These are phyloP conservation scores for Schizotus pectinicornis DNA, from an alignment of 2,888 invertebrate species.

Conservation along the genomic window DNA sequence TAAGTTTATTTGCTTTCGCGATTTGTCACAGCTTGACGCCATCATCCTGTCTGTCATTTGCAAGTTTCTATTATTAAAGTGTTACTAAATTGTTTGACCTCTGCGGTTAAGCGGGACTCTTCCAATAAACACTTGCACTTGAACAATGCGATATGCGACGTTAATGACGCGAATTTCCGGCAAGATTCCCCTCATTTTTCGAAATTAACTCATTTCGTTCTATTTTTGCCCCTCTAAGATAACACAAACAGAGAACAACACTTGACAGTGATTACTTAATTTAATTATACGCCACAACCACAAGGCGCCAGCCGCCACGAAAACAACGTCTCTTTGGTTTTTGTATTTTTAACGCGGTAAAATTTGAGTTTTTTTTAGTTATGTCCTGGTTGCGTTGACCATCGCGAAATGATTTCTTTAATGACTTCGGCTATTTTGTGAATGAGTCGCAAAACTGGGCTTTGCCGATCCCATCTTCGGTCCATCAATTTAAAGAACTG, in stretches of 20 bases:
- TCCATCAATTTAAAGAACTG: conserved; percentile 23
- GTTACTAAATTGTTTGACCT: background rate
- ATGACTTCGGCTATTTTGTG: too few relatives aligned
- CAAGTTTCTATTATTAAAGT: background rate
- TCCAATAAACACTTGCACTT: background rate
- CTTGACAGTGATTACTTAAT: conserved; percentile 32
- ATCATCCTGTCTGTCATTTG: too few relatives aligned
- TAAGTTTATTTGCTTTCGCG: conserved; percentile 8
- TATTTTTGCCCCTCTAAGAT: conserved; percentile 13
- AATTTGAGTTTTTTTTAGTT: too few relatives aligned
- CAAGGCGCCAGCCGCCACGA: conserved; percentile 1
- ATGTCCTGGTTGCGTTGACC: too few relatives aligned
- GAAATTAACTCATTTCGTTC: conserved; percentile 26
- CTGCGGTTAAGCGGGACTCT: too few relatives aligned
- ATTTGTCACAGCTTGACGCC: background rate
- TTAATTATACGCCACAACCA: conserved; percentile 25
- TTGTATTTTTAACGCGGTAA: too few relatives aligned
- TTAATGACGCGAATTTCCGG: too few relatives aligned
- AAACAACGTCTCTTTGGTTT: too few relatives aligned
- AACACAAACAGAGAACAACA: conserved; percentile 19
- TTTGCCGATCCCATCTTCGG: conserved; percentile 23
- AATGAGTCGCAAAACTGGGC: background rate
- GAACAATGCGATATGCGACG: background rate
- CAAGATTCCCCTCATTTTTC: background rate
- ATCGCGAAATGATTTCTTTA: too few relatives aligned